Evolutionary conservation across 1,140 invertebrate genomes (phyloP).

Genomic region (Drosophila sechellia): DNA sequence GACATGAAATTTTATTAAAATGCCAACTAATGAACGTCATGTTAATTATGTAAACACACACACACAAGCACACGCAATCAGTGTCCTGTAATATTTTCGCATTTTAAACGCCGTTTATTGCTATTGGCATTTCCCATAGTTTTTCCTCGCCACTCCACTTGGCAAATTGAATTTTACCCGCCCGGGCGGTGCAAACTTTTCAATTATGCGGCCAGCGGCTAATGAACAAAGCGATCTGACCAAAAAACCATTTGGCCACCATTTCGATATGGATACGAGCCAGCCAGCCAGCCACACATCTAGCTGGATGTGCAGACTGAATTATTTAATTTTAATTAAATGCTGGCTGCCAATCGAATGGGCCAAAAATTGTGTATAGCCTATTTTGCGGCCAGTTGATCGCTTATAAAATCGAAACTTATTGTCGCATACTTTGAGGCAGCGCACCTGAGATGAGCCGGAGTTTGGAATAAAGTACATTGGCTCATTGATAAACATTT

Average conservation of each 20-base stretch:
- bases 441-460: conserved; percentile 19
- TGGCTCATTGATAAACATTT: conserved; percentile 39
- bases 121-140: conserved; percentile 57
- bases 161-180: conserved; percentile 64
- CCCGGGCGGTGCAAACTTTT: conserved; percentile 49
- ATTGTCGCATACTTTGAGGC: conserved; percentile 22
- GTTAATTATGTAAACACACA: conserved; percentile 70
- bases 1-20: conserved; percentile 46
- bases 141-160: conserved; percentile 4
- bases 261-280: conserved; percentile 7
- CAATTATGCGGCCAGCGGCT: conserved; percentile 62
- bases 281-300: conserved; percentile 7
- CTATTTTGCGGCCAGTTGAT: conserved; percentile 44
- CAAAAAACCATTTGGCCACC: conserved; percentile 23
- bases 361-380: conserved; percentile 17
- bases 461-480: conserved; percentile 1
- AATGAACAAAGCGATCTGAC: conserved; percentile 61
- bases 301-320: conserved; percentile 51
- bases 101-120: conserved; percentile 42
- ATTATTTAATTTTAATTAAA: conserved; percentile 80
- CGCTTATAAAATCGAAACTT: not conserved
- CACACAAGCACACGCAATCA: conserved; percentile 11
- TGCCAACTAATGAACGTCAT: conserved; percentile 63
- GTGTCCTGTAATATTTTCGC: conserved; percentile 33
- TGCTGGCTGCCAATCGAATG: conserved; percentile 18